phyloP scores from a whole-genome alignment of 2,888 invertebrate genomes.

The Nephrotoma appendiculata region DNA sequence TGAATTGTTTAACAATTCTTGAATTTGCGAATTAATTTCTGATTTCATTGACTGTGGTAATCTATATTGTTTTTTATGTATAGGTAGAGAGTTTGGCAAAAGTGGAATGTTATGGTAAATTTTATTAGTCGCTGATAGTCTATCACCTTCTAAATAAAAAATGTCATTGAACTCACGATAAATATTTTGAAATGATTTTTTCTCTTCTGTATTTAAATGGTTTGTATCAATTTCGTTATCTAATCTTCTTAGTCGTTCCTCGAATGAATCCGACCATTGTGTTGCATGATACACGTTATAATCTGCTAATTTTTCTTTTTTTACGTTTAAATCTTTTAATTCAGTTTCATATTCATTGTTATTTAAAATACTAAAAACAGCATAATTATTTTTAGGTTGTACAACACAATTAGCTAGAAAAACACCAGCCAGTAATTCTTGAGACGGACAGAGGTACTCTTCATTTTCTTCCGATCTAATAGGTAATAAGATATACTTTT shows the following conservation, averaged over 20 bases:
- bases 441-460: neutral
- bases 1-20: too few relatives aligned
- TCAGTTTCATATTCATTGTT: neutral
- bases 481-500: neutral
- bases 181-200: too few relatives aligned
- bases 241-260: neutral
- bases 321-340: neutral
- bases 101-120: neutral
- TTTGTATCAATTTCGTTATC: neutral
- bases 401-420: neutral
- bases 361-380: neutral
- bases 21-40: neutral
- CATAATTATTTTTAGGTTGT: neutral
- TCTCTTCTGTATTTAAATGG: too few relatives aligned
- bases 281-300: neutral
- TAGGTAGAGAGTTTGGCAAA: neutral
- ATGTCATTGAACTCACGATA: too few relatives aligned
- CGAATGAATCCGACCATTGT: neutral
- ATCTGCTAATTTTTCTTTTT: neutral
- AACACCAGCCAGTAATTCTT: neutral
- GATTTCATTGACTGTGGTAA: neutral
- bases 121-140: neutral
- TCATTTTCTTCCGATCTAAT: neutral
- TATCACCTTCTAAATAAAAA: neutral
- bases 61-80: neutral